phyloP scores from a whole-genome alignment of 2,888 invertebrate species.

The Drosophila paranaensis region DNA sequence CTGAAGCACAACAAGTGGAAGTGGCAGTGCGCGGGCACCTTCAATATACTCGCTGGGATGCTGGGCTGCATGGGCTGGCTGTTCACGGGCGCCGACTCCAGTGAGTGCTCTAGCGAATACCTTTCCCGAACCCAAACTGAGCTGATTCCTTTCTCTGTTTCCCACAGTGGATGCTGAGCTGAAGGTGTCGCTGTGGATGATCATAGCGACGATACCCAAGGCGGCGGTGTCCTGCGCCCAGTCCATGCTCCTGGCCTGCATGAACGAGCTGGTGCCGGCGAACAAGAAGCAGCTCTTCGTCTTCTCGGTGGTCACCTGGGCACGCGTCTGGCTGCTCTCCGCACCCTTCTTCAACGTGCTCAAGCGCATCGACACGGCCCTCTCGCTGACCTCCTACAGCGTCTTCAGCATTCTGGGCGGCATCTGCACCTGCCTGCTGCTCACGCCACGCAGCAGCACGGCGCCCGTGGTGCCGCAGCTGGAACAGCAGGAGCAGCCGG shows the following conservation, averaged over 20 bases:
- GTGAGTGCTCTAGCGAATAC: constrained; percentile 64
- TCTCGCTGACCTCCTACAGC: constrained; percentile 82
- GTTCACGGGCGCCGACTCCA: constrained; percentile 72
- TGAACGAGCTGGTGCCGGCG: constrained; percentile 83
- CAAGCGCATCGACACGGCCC: constrained; percentile 80
- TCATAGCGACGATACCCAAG: constrained; percentile 84
- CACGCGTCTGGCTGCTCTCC: constrained; percentile 83
- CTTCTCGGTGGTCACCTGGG: constrained; percentile 84
- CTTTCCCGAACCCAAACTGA: neutral
- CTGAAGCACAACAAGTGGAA: constrained; percentile 83
- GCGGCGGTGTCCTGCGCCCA: constrained; percentile 84
- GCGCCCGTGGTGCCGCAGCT: constrained; percentile 39
- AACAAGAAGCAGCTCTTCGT: constrained; percentile 83
- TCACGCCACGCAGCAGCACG: constrained; percentile 67
- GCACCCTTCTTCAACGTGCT: constrained; percentile 84
- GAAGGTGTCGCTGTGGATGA: constrained; percentile 83
- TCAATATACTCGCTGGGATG: constrained; percentile 84
- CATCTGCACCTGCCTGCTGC: constrained; percentile 79
- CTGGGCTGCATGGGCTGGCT: constrained; percentile 84
- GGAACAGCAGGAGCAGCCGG: constrained; percentile 28
- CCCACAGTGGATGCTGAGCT: constrained; percentile 78
- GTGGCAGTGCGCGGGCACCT: constrained; percentile 84
- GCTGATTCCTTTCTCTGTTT: neutral
- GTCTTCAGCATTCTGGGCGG: constrained; percentile 82
- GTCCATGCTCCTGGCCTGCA: constrained; percentile 84